Evolutionary conservation across 1,140 invertebrate species (phyloP).

Genomic region (Drosophila willistoni): DNA sequence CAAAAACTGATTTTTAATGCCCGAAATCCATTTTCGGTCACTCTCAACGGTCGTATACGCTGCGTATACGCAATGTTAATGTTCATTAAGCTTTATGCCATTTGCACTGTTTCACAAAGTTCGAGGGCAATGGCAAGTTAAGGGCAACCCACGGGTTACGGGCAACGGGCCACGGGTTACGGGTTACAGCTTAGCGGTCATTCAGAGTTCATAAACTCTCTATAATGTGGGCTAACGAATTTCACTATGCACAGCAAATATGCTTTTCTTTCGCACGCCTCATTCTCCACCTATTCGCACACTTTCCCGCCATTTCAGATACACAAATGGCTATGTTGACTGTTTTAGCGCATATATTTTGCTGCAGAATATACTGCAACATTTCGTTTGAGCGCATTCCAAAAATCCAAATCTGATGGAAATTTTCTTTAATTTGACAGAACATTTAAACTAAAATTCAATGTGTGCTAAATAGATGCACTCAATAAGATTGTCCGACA

Average conservation of each 20-base stretch:
- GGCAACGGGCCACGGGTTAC: not conserved
- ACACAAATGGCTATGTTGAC: not conserved
- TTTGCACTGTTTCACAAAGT: conserved; percentile 38
- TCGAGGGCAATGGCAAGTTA: conserved; percentile 1
- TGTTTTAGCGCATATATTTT: conserved; percentile 15
- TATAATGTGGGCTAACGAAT: conserved; percentile 18
- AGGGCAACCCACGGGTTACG: not conserved
- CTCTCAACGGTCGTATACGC: conserved; percentile 2
- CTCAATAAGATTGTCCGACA: no score
- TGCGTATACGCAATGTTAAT: conserved; percentile 57
- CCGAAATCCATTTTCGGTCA: conserved; percentile 55
- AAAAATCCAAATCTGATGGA: not conserved
- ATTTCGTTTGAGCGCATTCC: not conserved
- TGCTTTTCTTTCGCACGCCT: conserved; percentile 14
- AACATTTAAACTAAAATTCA: no score
- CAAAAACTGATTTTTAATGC: conserved; percentile 68
- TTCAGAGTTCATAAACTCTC: conserved; percentile 37
- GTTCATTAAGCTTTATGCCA: conserved; percentile 46
- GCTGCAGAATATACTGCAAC: conserved; percentile 17
- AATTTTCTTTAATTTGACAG: no score
- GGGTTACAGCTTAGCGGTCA: not conserved
- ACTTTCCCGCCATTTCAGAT: not conserved
- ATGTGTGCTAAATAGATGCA: no score
- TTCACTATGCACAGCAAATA: conserved; percentile 11
- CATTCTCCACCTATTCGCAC: not conserved